These are phyloP conservation scores for Luehdorfia chinensis DNA, from an alignment of 1,140 invertebrate genomes.

Conservation along the genomic window DNA sequence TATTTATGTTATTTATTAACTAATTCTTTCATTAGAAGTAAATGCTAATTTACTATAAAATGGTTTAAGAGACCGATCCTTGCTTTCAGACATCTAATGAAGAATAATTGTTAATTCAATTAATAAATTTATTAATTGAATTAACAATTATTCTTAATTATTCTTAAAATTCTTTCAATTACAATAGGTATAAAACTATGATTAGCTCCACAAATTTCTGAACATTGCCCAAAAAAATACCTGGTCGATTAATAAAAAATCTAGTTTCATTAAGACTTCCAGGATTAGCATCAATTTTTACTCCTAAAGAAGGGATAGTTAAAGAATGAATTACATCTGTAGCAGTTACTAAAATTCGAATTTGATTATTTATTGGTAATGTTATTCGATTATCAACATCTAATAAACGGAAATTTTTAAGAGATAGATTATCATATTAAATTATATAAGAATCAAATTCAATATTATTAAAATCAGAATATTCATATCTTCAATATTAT, in stretches of 20 bases:
- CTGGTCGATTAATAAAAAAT: conserved; percentile 77
- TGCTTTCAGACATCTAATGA: conserved; percentile 81
- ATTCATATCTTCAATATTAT: too few species aligned
- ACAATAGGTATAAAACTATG: too few species aligned
- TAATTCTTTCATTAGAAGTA: conserved; percentile 78
- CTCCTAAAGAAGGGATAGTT: conserved; percentile 79
- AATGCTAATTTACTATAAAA: conserved; percentile 75
- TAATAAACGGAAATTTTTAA: conserved; percentile 77
- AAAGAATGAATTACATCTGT: conserved; percentile 84
- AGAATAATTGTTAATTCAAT: too few species aligned
- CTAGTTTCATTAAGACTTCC: conserved; percentile 82
- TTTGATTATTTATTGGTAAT: too few species aligned
- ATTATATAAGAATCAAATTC: too few species aligned
- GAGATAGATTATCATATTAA: conserved; percentile 56
- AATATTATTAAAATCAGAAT: too few species aligned
- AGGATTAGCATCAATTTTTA: conserved; percentile 83
- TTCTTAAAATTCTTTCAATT: conserved; percentile 77
- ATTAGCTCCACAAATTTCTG: conserved; percentile 87
- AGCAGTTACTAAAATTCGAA: conserved; percentile 78
- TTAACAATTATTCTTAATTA: too few species aligned
- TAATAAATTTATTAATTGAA: conserved; percentile 79
- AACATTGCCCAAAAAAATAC: conserved; percentile 85
- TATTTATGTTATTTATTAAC: conserved; percentile 77
- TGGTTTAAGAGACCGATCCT: conserved; percentile 77
- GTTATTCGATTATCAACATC: too few species aligned